Percentiles rank a stretch among this genome's conserved stretches.
Conservation (phyloP, 2,888 invertebrate genomes). For the Pristionchus arcanus region DNA sequence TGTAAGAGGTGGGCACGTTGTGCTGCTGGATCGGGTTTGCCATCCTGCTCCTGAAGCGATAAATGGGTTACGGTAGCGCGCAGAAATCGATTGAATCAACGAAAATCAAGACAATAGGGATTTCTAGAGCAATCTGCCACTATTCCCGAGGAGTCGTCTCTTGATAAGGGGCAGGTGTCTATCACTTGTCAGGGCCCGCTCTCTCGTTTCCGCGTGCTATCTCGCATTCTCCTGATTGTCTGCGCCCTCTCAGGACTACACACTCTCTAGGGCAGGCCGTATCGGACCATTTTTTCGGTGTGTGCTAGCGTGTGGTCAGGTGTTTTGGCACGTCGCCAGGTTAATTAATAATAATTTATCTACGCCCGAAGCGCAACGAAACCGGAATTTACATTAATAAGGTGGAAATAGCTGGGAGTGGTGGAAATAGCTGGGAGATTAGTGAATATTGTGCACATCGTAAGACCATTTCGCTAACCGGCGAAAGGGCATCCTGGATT, state of each 20-base stretch:
- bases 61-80: not conserved
- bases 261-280: not conserved
- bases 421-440: too few relatives aligned
- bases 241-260: conserved; percentile 27
- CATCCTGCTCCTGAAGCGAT: conserved; percentile 17
- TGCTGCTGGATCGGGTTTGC: conserved; percentile 56
- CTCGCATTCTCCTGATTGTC: not conserved
- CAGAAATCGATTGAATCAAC: not conserved
- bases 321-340: not conserved
- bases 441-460: not conserved
- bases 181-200: not conserved
- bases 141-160: not conserved
- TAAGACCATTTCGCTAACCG: not conserved
- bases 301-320: not conserved
- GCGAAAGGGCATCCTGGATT: not conserved
- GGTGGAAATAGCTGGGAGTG: too few relatives aligned
- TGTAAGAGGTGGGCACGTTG: conserved; percentile 62
- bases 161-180: conserved; percentile 34
- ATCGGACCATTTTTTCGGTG: not conserved
- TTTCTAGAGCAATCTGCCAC: conserved; percentile 28
- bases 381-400: too few relatives aligned
- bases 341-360: too few relatives aligned
- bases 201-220: conserved; percentile 13
- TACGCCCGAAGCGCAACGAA: too few relatives aligned
- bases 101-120: conserved; percentile 19